A percentile compares a stretch with the other conserved stretches of the same genome.
Conservation (phyloP, 2,113 vertebrate genomes). For the Cyprinodon brontotheroides region DNA sequence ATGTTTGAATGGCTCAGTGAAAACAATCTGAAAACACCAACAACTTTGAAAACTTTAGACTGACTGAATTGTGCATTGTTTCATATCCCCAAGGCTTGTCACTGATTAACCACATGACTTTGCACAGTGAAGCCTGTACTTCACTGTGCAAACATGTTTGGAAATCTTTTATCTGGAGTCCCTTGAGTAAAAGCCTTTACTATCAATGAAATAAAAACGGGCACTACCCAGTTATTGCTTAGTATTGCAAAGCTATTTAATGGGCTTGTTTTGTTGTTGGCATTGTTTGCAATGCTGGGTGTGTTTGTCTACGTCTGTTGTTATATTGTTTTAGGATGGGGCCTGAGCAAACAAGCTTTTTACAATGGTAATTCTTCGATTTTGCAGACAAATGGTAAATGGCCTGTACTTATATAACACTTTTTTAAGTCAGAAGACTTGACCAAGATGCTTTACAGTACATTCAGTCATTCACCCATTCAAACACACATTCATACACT, state of each 20-base stretch:
- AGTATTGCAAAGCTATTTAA: slow-evolving; percentile 1
- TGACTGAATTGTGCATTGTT: background rate
- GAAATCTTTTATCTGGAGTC: background rate
- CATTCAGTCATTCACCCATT: no score
- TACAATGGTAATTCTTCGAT: background rate
- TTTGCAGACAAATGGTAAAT: background rate
- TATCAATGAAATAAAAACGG: background rate
- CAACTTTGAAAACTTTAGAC: background rate
- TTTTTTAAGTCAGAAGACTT: no score
- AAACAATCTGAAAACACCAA: background rate
- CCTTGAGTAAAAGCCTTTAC: background rate
- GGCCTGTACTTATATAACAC: no score
- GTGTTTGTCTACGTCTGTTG: slow-evolving; percentile 29
- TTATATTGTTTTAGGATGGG: slow-evolving; percentile 2
- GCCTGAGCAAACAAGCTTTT: slow-evolving; percentile 21
- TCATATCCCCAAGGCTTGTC: background rate
- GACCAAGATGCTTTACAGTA: no score
- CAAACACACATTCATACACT: no score
- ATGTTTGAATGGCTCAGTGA: background rate
- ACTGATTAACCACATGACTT: background rate
- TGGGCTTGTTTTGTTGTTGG: slow-evolving; percentile 30
- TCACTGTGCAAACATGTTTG: background rate
- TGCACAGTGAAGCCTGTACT: background rate
- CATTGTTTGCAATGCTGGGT: slow-evolving; percentile 39
- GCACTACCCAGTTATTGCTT: slow-evolving; percentile 13